Evolutionary conservation across 2,888 invertebrate genomes (phyloP), one percentile per base, ranked within the genome.

Genomic region (Tanytarsus gracilentus): DNA sequence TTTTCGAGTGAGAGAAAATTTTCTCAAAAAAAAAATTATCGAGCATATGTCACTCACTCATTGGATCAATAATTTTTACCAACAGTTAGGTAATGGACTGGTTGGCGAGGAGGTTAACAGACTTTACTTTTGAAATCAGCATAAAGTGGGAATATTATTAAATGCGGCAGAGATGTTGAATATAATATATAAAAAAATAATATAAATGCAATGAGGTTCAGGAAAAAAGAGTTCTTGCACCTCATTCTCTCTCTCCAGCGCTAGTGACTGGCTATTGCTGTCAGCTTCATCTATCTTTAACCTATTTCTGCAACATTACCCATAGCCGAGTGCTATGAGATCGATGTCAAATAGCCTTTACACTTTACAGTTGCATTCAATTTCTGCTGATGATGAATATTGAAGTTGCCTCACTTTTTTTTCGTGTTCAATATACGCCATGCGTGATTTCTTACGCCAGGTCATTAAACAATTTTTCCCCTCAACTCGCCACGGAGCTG

Each of bases 21-120:
- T 33, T 33, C n/a, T n/a, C 6, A 9, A 33, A 33, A 33, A n/a
- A n/a, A 33, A 2, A 33, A 11, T n/a, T 11, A 33, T 2, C 33
- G 11, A 33, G 33, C n/a, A n/a, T 11, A 5, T 33, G 6, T 5
- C 3, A n/a, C 9, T 44, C 44, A 44, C 44, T 44, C 44, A 21
- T 29, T 51, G 23, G 55, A 23, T 40, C 33, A 55, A 55, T 55
- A 55, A 55, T 23, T 55, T 40, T 55, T 55, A 29, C 21, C 27
- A 33, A 21, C 33, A 11, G 18, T 55, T 55, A 55, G 55, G 55
- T 55, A 55, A 55, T 55, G 55, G 39, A 55, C 55, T 55, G 55
- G 55, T 55, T 55, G 18, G 27, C 33, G 44, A 11, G 18, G 44
- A 23, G 21, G 23, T 44, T 18, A 44, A 44, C 23, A 23, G 11